Evolutionary conservation across 2,797 vertebrate genomes (phyloP), one percentile per base, ranked within the genome.

Genomic region (Epinephelus awoara): DNA sequence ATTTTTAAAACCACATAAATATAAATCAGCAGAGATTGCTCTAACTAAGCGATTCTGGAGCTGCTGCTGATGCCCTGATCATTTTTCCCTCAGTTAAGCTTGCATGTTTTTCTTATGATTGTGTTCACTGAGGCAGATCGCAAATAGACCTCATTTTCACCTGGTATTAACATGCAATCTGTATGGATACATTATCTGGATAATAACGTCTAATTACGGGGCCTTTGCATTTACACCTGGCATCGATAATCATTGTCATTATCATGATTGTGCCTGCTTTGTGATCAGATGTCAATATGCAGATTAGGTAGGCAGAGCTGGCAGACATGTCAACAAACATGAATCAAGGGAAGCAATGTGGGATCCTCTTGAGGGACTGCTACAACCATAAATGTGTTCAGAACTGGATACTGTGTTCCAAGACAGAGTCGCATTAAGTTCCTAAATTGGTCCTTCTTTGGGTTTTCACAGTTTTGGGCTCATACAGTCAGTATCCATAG

Each of bases 1-100:
- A 66, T 57, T 72, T 85, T 61, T 25, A 52, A 75, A 79, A 69
- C 3, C 57, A 75, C 73, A 89, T 85, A 47, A 82, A 87, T 82
- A 85, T 64, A 85, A 84, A 90, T 83, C 73, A 82, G 50, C 29
- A 58, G 40, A 64, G 50, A 67, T 76, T 80, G 34, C 66, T 72
- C 27, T 44, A 59, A 67, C 47, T 80, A 82, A 79, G 55, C 61
- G 40, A 82, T 68, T 63, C 38, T 18, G 47, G 13, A 62, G 61
- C 29, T 40, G 56, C 50, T n/a, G 64, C 55, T 54, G 56, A 66
- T 47, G 40, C 49, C 67, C 46, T 34, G 18, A 56, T 72, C 17
- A 15, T 47, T 63, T 81, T 29, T n/a, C 64, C 21, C 21, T 49
- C 62, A 67, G 23, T 52, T 29, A 52, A 29, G 13, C 79, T 62